A percentile compares a stretch with the other conserved stretches of the same genome.
Conservation (phyloP, 2,797 vertebrate genomes). For the Oreochromis grahami region DNA sequence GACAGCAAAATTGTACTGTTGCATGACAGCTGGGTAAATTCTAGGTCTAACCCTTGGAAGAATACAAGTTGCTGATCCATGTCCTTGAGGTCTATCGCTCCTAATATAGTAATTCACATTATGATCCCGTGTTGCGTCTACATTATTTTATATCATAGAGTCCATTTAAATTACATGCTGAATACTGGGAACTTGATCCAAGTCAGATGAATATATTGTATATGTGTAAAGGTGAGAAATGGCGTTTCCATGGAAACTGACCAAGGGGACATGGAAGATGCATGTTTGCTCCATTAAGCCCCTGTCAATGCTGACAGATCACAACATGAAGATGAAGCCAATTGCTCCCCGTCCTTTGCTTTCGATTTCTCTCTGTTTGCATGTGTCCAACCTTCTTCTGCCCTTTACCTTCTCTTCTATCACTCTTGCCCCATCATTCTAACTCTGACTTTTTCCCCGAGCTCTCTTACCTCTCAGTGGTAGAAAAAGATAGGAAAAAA, state of each 20-base stretch:
- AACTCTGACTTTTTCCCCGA: neutral
- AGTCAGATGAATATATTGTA: slow-evolving; percentile 23
- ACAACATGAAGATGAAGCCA: slow-evolving; percentile 56
- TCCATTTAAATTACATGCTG: slow-evolving; percentile 17
- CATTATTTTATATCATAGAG: neutral
- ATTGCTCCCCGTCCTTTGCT: slow-evolving; percentile 23
- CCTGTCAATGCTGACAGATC: slow-evolving; percentile 65
- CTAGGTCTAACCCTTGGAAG: slow-evolving; percentile 18
- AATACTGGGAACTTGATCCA: slow-evolving; percentile 7
- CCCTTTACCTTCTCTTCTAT: slow-evolving; percentile 2
- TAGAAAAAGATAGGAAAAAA: slow-evolving; percentile 5
- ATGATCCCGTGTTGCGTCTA: neutral
- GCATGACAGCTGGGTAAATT: slow-evolving; percentile 40
- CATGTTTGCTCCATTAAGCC: slow-evolving; percentile 59
- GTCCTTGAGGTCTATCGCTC: neutral
- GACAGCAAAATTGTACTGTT: slow-evolving; percentile 23
- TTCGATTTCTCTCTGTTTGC: slow-evolving; percentile 14
- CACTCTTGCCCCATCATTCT: neutral
- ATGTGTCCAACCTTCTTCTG: neutral
- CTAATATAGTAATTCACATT: neutral
- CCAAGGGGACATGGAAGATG: slow-evolving; percentile 54
- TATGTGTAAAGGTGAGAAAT: slow-evolving; percentile 47
- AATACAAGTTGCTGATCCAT: neutral
- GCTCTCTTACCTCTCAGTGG: slow-evolving; percentile 18
- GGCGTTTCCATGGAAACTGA: slow-evolving; percentile 73